Percentiles rank a stretch among this genome's conserved stretches.
These are phyloP conservation scores for Cheilinus undulatus DNA, from an alignment of 2,113 vertebrate species.

Conservation along the genomic window DNA sequence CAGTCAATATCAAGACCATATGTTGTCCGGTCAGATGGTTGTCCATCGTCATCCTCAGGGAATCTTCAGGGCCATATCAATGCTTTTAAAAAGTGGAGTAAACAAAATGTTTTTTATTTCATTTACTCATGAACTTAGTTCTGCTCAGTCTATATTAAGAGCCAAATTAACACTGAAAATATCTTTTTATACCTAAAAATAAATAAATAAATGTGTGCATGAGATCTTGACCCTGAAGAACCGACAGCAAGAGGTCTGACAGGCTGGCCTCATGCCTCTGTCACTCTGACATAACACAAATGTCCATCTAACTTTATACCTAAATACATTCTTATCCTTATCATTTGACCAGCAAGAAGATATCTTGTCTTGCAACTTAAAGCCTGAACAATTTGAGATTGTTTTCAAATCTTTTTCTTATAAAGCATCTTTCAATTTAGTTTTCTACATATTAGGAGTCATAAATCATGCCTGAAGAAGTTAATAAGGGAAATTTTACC, in stretches of 20 bases:
- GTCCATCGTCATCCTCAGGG: constrained; percentile 75
- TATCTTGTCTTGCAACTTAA: neutral
- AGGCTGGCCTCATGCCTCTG: constrained; percentile 67
- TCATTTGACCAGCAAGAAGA: neutral
- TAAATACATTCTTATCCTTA: neutral
- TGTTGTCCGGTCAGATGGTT: constrained; percentile 71
- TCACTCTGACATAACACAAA: constrained; percentile 28
- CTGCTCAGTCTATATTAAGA: neutral
- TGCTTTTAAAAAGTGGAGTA: neutral
- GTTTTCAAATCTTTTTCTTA: constrained; percentile 41
- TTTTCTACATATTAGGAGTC: constrained; percentile 48
- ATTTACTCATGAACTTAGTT: neutral
- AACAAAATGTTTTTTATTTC: too few species aligned
- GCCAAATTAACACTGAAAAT: too few species aligned
- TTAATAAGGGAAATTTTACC: constrained; percentile 6
- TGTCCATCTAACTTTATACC: neutral
- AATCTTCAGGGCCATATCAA: constrained; percentile 32
- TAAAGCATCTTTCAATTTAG: constrained; percentile 65
- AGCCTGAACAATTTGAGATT: constrained; percentile 9
- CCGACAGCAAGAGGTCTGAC: constrained; percentile 53
- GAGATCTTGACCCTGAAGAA: constrained; percentile 44
- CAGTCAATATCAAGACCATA: constrained; percentile 33
- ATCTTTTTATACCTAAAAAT: neutral
- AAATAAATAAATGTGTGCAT: neutral
- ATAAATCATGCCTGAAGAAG: constrained; percentile 1